A percentile compares a stretch with the other conserved stretches of the same genome.
Evolutionary conservation across 2,113 vertebrate genomes (phyloP).

Genomic region (Entosphenus tridentatus): DNA sequence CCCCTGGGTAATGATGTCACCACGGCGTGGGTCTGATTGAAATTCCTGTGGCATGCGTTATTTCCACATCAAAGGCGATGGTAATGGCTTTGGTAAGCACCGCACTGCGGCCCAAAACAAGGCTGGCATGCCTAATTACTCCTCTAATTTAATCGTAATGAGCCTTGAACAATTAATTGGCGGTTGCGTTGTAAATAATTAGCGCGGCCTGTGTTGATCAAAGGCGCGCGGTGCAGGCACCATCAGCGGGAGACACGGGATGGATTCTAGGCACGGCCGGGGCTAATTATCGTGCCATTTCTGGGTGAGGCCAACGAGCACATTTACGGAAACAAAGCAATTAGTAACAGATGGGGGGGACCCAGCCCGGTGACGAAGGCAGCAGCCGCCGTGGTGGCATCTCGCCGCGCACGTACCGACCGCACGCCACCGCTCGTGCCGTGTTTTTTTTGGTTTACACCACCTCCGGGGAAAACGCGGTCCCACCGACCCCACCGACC

Average conservation of each 20-base stretch:
- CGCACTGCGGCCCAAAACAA: neutral
- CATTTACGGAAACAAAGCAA: no score
- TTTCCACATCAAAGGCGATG: slow-evolving; percentile 3
- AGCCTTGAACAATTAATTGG: slow-evolving; percentile 7
- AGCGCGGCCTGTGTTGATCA: slow-evolving; percentile 3
- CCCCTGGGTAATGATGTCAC: no score
- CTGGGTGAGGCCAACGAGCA: no score
- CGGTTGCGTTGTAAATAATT: slow-evolving; percentile 6
- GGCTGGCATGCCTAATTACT: slow-evolving; percentile 5
- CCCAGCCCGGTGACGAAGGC: no score
- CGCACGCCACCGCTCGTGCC: no score
- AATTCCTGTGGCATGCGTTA: neutral
- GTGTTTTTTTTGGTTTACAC: no score
- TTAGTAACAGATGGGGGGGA: no score
- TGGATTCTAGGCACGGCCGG: neutral
- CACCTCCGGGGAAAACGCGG: no score
- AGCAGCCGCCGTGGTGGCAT: no score
- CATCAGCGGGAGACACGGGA: neutral
- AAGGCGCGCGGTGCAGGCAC: neutral
- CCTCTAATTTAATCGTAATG: slow-evolving; percentile 4
- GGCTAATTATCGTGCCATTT: slow-evolving; percentile 1
- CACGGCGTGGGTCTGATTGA: neutral
- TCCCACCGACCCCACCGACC: no score
- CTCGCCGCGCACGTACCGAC: no score
- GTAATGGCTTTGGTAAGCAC: slow-evolving; percentile 6